Base-by-base conservation (phyloP, 23 tunicate species). In the Diplosoma virens region DNA sequence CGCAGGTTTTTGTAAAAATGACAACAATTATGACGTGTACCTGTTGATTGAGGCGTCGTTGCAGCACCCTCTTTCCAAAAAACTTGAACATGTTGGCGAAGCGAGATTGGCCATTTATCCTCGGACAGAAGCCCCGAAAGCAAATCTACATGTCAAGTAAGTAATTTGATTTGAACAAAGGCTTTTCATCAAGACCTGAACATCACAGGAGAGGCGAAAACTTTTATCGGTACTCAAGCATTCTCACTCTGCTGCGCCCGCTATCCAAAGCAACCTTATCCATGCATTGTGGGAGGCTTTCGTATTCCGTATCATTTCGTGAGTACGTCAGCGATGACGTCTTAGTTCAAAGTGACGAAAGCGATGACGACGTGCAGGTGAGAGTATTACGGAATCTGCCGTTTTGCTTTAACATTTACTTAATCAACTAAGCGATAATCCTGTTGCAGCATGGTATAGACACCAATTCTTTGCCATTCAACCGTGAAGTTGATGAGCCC, bases 1-100 rank as follows among this genome's bases (percentile, higher is more conserved):
- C n/a, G 34, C 65, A 87, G 95, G 95, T 25, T 89, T 89, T 45
- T 89, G 96, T 52, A 89, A 89, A 70, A 89, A 89, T 72, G 96
- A 89, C 79, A 72, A 72, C 26, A 89, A 89, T 37, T 83, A 89
- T 83, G 96, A 89, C 45, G 96, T 89, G 14, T 54, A 78, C 48
- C 70, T 89, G 32, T 25, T 56, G 35, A 89, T 89, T 30, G 96
- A 89, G 53, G 96, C 86, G 9, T 89, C 59, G 17, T 23, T 55
- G 29, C 25, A 28, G 28, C 45, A 29, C 27, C 9, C 47, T 5
- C 16, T 37, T 1, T 61, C 45, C 0, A 82, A 59, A 32, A 41
- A 34, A 45, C 37, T 21, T 7, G 77, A 80, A 20, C 75, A 55
- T 22, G 67, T 83, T 5, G 96, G 96, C 7, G 96, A 89, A 34